Percentiles rank a stretch among this genome's conserved stretches.
Evolutionary conservation across 1,140 invertebrate genomes (phyloP).

Genomic region (Dreissena rostriformis): DNA sequence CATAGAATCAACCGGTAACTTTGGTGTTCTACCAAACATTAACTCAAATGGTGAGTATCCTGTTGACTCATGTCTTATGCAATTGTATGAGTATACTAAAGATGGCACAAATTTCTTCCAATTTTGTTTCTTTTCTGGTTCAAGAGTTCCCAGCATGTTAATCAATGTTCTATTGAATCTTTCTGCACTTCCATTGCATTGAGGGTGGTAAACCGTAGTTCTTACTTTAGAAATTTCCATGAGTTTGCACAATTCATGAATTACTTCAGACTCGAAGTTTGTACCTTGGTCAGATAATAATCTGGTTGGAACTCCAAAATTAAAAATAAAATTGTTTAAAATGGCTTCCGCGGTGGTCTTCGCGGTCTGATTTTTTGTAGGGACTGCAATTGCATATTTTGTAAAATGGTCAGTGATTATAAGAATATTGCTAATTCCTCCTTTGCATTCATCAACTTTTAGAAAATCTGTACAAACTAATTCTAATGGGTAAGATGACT

Average conservation of each 20-base stretch:
- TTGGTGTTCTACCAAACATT: constrained; percentile 39
- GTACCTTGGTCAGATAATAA: constrained; percentile 50
- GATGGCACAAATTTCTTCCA: constrained; percentile 12
- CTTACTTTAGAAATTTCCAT: constrained; percentile 22
- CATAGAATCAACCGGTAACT: constrained; percentile 5
- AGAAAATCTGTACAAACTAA: constrained; percentile 29
- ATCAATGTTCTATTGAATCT: constrained; percentile 39
- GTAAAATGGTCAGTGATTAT: constrained; percentile 7
- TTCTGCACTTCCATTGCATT: constrained; percentile 17
- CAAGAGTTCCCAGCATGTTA: constrained; percentile 14
- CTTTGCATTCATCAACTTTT: constrained; percentile 23
- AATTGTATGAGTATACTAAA: constrained; percentile 29
- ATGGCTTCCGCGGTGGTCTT: constrained; percentile 8
- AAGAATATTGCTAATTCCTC: constrained; percentile 17
- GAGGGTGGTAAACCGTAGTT: constrained; percentile 38
- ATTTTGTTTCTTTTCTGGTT: constrained; percentile 7
- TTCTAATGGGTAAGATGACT: not conserved
- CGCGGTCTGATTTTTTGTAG: constrained; percentile 5
- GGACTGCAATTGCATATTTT: not conserved
- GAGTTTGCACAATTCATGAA: constrained; percentile 36
- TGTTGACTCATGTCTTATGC: constrained; percentile 16
- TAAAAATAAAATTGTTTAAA: constrained; percentile 23
- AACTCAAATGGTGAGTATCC: constrained; percentile 34
- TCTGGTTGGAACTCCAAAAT: constrained; percentile 18
- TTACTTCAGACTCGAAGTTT: constrained; percentile 38